Evolutionary conservation across 2,888 invertebrate species (phyloP).

Genomic region (Sphaerophoria taeniata): DNA sequence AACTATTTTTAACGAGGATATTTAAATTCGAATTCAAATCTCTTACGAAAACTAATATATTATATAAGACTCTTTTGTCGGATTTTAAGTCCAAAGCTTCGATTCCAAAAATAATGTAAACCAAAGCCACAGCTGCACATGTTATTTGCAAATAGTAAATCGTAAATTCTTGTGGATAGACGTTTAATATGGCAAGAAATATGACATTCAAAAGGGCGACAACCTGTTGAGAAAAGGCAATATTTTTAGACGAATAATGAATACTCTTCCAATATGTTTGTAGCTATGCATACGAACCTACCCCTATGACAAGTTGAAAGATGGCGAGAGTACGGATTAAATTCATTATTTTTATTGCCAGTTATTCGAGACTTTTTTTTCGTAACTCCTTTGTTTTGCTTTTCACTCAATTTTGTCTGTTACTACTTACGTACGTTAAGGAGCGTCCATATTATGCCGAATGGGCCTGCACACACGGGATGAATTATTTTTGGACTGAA

Average conservation of each 20-base stretch:
- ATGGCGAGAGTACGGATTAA: too few relatives aligned
- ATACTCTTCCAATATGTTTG: neutral
- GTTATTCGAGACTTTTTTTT: too few relatives aligned
- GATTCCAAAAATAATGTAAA: slow-evolving; percentile 28
- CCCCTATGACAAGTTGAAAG: too few relatives aligned
- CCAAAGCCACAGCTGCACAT: slow-evolving; percentile 15
- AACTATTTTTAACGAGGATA: neutral
- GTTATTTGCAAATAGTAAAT: slow-evolving; percentile 48
- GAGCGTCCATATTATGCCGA: too few relatives aligned
- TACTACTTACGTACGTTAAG: too few relatives aligned
- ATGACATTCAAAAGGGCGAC: neutral
- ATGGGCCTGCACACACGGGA: too few relatives aligned
- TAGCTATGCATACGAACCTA: too few relatives aligned
- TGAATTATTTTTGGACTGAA: too few relatives aligned
- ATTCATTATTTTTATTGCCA: too few relatives aligned
- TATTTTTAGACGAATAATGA: neutral
- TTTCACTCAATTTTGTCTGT: too few relatives aligned
- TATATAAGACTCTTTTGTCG: slow-evolving; percentile 29
- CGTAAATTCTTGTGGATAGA: slow-evolving; percentile 46
- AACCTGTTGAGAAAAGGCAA: slow-evolving; percentile 1
- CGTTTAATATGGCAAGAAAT: slow-evolving; percentile 3
- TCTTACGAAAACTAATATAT: slow-evolving; percentile 41
- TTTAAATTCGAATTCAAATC: neutral
- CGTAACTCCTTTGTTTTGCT: too few relatives aligned
- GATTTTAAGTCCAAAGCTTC: slow-evolving; percentile 32